phyloP scores from a whole-genome alignment of 2,888 invertebrate genomes.

The Rosalia funebris region DNA sequence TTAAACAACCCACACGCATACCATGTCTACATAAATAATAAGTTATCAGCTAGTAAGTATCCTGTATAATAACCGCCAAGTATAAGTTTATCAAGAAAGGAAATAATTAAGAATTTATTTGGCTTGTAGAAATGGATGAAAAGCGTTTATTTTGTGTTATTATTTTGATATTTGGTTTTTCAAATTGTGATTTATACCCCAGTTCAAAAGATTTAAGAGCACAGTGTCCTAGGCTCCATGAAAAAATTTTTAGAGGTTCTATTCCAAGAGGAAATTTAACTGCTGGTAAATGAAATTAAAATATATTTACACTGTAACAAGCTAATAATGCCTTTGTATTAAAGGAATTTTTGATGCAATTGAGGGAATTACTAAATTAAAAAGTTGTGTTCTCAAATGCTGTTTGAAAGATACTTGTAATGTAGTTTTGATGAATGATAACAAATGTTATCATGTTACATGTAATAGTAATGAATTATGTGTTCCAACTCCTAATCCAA shows the following conservation, averaged over 20 bases:
- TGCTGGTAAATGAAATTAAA: conserved; percentile 51
- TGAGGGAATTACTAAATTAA: conserved; percentile 66
- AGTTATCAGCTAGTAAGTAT: conserved; percentile 9
- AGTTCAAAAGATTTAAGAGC: conserved; percentile 40
- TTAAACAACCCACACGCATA: conserved; percentile 18
- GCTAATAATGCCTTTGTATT: too few species aligned
- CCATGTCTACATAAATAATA: conserved; percentile 10
- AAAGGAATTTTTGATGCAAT: conserved; percentile 67
- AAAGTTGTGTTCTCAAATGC: conserved; percentile 75
- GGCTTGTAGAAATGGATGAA: conserved; percentile 16
- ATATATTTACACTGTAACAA: too few species aligned
- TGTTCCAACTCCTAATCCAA: conserved; percentile 72
- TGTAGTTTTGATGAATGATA: conserved; percentile 80
- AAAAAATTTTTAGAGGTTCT: conserved; percentile 56
- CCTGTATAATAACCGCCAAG: background rate
- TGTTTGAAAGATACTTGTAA: conserved; percentile 77
- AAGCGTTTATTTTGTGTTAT: conserved; percentile 10
- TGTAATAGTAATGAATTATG: conserved; percentile 79
- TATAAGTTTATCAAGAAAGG: background rate
- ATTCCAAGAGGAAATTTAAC: conserved; percentile 58
- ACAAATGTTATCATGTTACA: conserved; percentile 80
- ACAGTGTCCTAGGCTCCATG: conserved; percentile 57
- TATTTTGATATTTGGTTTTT: conserved; percentile 31
- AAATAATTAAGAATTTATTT: background rate
- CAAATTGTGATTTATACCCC: conserved; percentile 37